phyloP scores from a whole-genome alignment of 2,888 invertebrate species.

The Pantelozetes paolii region DNA sequence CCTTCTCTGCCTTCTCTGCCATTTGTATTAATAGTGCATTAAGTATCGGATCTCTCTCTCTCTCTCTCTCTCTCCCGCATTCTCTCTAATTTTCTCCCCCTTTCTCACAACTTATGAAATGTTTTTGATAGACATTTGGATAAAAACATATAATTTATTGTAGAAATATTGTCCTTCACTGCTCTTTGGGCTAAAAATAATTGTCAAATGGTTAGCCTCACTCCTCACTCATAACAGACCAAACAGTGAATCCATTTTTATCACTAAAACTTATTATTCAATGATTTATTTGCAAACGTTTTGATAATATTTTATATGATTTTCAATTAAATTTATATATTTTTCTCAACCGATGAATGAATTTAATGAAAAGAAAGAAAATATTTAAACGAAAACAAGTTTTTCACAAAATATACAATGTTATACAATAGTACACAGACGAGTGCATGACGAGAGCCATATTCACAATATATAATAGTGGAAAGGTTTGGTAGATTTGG shows the following conservation, averaged over 20 bases:
- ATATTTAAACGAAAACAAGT: no score
- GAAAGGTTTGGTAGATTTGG: neutral
- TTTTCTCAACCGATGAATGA: no score
- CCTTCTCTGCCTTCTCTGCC: neutral
- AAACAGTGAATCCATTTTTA: neutral
- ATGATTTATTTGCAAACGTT: no score
- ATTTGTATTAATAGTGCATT: constrained; percentile 6
- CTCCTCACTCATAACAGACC: neutral
- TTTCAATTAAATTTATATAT: no score
- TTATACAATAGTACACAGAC: no score
- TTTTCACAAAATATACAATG: no score
- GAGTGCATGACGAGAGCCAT: neutral
- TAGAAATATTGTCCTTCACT: constrained; percentile 16
- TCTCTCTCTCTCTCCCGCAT: neutral
- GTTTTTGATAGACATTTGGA: neutral
- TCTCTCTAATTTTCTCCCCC: neutral
- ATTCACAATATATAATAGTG: no score
- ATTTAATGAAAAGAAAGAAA: neutral
- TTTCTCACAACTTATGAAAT: no score
- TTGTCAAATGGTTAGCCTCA: constrained; percentile 13
- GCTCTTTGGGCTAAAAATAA: neutral
- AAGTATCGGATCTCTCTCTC: constrained; percentile 4
- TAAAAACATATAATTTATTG: constrained; percentile 13
- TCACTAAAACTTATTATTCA: neutral
- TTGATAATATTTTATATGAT: no score